These are phyloP conservation scores for Perca fluviatilis DNA, from an alignment of 2,113 vertebrate genomes.

Conservation along the genomic window DNA sequence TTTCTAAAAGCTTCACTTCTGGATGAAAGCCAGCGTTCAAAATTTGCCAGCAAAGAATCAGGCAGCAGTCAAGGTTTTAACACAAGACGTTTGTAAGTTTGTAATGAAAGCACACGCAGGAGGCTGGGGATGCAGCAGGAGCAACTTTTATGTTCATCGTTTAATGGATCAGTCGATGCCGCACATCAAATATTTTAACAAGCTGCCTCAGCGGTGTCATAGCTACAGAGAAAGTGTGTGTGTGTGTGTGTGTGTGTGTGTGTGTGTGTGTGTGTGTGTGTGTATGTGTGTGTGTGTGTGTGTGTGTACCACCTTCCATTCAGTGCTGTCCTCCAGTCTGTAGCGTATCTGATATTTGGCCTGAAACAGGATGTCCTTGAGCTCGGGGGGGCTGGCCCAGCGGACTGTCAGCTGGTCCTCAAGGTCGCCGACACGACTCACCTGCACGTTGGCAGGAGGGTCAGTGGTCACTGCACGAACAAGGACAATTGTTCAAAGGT, in stretches of 20 bases:
- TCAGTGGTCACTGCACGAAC: constrained; percentile 92
- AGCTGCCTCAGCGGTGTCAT: constrained; percentile 7
- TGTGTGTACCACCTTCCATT: constrained; percentile 91
- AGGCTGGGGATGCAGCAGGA: constrained; percentile 1
- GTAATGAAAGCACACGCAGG: background rate
- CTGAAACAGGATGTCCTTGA: constrained; percentile 96
- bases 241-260: constrained; percentile 2
- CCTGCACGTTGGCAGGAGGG: constrained; percentile 91
- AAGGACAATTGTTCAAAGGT: constrained; percentile 5
- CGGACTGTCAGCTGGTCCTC: constrained; percentile 96
- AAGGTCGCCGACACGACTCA: constrained; percentile 92
- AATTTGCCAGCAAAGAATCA: background rate
- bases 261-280: constrained; percentile 4
- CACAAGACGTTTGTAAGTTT: background rate
- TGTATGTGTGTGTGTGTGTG: constrained; percentile 3
- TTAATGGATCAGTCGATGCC: constrained; percentile 9
- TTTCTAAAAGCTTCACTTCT: constrained; percentile 21
- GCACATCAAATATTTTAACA: constrained; percentile 20
- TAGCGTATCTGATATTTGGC: constrained; percentile 99
- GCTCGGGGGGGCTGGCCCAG: constrained; percentile 92
- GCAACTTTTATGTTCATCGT: constrained; percentile 5
- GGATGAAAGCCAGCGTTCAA: constrained; percentile 43
- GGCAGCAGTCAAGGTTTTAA: background rate
- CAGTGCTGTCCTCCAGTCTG: constrained; percentile 92
- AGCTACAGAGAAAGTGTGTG: background rate